These are phyloP conservation scores for Chelonia mydas DNA, from an alignment of 2,797 vertebrate species.

Conservation along the genomic window DNA sequence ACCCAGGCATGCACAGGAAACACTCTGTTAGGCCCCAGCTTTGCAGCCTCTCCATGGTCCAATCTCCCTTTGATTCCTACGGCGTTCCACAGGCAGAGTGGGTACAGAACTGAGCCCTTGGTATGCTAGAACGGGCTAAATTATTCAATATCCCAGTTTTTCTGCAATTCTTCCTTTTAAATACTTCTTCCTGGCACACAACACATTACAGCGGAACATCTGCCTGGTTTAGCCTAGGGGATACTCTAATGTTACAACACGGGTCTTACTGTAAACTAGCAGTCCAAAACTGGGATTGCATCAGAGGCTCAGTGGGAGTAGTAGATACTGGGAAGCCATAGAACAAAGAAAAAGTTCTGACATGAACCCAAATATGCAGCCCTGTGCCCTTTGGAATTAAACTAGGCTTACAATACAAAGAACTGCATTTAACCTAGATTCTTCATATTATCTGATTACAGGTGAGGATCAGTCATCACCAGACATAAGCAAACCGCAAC, in stretches of 20 bases:
- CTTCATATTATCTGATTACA: neutral
- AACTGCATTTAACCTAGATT: neutral
- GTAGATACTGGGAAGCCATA: neutral
- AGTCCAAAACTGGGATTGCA: neutral
- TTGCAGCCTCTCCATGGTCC: neutral
- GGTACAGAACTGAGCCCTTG: neutral
- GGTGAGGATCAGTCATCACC: neutral
- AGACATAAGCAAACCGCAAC: neutral
- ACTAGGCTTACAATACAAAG: neutral
- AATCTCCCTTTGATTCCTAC: neutral
- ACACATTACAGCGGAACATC: neutral
- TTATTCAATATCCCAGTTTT: neutral
- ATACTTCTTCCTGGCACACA: neutral
- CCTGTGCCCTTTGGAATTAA: neutral
- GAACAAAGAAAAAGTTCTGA: neutral
- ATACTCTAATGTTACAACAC: neutral
- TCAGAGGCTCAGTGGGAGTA: neutral
- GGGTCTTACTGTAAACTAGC: neutral
- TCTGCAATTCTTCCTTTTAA: neutral
- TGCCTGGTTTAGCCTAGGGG: neutral
- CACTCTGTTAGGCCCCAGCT: neutral
- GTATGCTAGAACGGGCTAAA: too few species aligned
- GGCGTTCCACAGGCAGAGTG: neutral
- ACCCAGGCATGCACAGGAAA: neutral
- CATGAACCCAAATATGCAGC: neutral